Conservation (phyloP, 2,888 invertebrate species). For the Chymomyza fuscimana region DNA sequence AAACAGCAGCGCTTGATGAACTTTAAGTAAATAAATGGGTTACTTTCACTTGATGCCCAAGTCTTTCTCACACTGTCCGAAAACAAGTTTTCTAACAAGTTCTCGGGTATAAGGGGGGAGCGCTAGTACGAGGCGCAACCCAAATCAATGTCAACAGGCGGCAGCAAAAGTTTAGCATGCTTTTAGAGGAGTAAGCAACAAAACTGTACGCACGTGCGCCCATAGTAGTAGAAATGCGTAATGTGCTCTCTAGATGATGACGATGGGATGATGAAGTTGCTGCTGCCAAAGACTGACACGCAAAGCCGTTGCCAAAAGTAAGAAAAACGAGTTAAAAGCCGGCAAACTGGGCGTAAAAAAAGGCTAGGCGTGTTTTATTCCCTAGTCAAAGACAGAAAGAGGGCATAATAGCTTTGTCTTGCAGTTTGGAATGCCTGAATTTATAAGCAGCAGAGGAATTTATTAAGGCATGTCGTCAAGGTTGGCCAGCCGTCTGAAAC, state of each 20-base stretch:
- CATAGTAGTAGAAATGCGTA: constrained; percentile 8
- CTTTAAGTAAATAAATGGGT: constrained; percentile 70
- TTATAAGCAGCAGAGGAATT: neutral
- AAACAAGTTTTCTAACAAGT: neutral
- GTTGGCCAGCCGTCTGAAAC: too few species aligned
- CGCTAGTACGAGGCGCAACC: constrained; percentile 32
- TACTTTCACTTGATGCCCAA: constrained; percentile 47
- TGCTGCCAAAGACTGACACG: neutral
- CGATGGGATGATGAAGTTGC: constrained; percentile 40
- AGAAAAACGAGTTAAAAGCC: constrained; percentile 56
- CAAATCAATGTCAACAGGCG: constrained; percentile 66
- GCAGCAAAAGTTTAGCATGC: constrained; percentile 3
- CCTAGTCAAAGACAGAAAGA: neutral
- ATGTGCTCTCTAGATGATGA: constrained; percentile 47
- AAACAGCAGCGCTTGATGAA: constrained; percentile 39
- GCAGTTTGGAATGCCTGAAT: neutral
- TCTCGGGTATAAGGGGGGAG: neutral
- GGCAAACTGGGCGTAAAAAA: constrained; percentile 54
- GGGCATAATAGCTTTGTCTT: neutral
- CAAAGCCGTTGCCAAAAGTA: constrained; percentile 5
- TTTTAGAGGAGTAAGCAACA: constrained; percentile 1
- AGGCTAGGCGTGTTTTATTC: constrained; percentile 17
- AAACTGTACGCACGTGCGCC: constrained; percentile 45
- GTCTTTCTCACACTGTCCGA: neutral
- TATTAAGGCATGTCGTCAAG: too few species aligned